A percentile compares a stretch with the other conserved stretches of the same genome.
phyloP scores from a whole-genome alignment of 2,113 vertebrate species.

The Paradisaea rubra region DNA sequence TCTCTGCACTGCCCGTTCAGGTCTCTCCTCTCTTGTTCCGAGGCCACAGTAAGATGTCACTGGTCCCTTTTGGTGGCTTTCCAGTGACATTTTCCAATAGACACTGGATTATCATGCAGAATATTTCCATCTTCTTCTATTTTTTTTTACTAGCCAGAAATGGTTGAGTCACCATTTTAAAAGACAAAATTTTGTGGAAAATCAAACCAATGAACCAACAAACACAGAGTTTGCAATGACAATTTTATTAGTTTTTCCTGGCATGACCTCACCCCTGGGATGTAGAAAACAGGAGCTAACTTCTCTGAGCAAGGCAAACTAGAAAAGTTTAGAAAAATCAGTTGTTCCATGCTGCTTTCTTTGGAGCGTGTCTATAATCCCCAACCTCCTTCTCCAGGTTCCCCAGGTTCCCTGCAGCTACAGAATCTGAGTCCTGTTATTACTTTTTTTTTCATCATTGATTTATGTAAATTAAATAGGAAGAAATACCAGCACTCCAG shows the following conservation, averaged over 20 bases:
- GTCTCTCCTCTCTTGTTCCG: background rate
- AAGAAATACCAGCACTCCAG: conserved; percentile 44
- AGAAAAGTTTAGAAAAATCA: background rate
- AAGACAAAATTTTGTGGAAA: background rate
- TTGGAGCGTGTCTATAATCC: background rate
- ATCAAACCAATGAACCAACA: background rate
- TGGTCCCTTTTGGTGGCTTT: background rate
- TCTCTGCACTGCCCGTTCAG: background rate
- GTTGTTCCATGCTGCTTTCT: background rate
- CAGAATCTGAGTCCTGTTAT: conserved; percentile 9
- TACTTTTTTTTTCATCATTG: conserved; percentile 2
- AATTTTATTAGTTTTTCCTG: background rate
- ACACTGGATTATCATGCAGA: no score
- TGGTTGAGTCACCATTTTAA: background rate
- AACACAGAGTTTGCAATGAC: background rate
- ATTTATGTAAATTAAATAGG: conserved; percentile 63
- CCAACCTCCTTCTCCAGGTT: background rate
- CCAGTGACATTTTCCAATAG: background rate
- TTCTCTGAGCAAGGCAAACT: background rate
- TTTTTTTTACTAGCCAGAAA: background rate
- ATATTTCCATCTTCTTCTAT: background rate
- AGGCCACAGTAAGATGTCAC: accelerated
- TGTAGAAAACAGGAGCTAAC: background rate
- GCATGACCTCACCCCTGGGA: background rate
- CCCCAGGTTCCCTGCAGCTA: background rate